A percentile compares a stretch with the other conserved stretches of the same genome.
Conservation (phyloP, 2,113 vertebrate species). For the Benitochromis conjunctus region DNA sequence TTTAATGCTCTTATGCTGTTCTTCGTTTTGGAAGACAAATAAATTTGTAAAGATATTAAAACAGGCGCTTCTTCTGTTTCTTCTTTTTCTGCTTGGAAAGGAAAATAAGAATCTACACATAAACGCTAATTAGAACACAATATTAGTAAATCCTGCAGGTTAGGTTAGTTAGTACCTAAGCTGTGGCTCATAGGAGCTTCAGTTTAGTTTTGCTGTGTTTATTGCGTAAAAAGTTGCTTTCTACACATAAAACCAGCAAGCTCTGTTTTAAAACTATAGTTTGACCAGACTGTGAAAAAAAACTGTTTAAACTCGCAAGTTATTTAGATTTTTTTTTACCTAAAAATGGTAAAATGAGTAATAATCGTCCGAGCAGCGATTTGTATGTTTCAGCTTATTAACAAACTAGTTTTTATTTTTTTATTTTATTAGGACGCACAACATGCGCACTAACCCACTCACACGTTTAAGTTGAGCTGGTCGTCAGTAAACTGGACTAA, state of each 20-base stretch:
- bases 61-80: conserved; percentile 1
- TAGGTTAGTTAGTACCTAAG: background rate
- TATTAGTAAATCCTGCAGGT: background rate
- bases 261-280: background rate
- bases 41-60: conserved; percentile 77
- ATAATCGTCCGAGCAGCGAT: background rate
- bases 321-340: fast-evolving
- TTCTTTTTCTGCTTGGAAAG: background rate
- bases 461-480: background rate
- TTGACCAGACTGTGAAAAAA: background rate
- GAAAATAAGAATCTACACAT: background rate
- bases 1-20: conserved; percentile 81
- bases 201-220: background rate
- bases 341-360: background rate
- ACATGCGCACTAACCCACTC: background rate
- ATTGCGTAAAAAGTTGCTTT: fast-evolving
- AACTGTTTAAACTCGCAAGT: background rate
- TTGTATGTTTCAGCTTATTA: background rate
- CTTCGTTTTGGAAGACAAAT: conserved; percentile 92
- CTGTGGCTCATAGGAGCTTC: background rate
- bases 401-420: background rate
- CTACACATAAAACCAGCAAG: background rate
- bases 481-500: background rate
- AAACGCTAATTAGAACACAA: background rate
- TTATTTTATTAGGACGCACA: background rate